Base-by-base conservation (phyloP, 2,888 invertebrate genomes). In the Polydrusus pterygomalis region DNA sequence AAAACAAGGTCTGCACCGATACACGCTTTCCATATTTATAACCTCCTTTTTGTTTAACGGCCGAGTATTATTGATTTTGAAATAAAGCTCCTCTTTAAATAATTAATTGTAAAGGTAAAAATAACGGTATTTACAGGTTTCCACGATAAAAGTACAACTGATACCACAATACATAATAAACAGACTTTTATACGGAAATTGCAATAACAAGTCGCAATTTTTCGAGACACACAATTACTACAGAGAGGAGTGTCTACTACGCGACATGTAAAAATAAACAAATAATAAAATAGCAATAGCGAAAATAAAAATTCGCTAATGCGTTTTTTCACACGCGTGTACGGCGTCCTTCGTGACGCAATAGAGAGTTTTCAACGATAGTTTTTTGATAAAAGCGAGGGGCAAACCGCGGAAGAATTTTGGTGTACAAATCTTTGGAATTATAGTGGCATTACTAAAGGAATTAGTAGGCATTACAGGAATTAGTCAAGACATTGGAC, bases 201-300 rank as follows among this genome's bases (percentile, higher is more conserved):
- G 34, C 34, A 70, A 70, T 69, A 74, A 74, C 74, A 74, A 69
- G 74, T 70, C 74, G 74, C 70, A 74, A 56, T 74, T 54, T 70
- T 56, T 25, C 8, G 17, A 47, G 56, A 64, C 54, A 62, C 49
- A 54, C 30, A 43, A 47, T 17, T 47, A 47, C 9, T 47, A n/a
- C n/a, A 47, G 7, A 70, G 70, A 75, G 75, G 75, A 70, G 75
- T 70, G 75, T 68, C 69, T 54, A 40, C 54, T 51, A 18, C 67
- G 67, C 49, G 2, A 15, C 9, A 2, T 0, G 15, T 63, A 20
- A 8, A 47, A 13, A 25, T 30, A 20, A 45, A 63, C n/a, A 47
- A 63, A 63, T 38, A n/a, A 6, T 45, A 25, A 25, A 25, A 25
- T 5, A 58, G 30, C 6, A 62, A 40, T 18, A 18, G 34, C 25